phyloP scores from a whole-genome alignment of 2,113 vertebrate species.

The Eleginops maclovinus region DNA sequence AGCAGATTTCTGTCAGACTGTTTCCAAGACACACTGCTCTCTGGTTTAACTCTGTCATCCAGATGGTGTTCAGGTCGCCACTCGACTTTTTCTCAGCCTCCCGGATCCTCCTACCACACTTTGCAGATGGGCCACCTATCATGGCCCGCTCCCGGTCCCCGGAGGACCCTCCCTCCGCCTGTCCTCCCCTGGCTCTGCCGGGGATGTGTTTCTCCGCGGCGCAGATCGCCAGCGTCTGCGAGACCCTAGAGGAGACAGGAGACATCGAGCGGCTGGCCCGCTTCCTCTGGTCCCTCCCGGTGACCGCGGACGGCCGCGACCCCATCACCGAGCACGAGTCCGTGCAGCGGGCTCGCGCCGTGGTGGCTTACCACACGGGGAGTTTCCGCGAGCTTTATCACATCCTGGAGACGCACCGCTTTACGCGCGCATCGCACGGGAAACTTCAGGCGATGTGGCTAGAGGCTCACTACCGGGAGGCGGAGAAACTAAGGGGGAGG shows the following conservation, averaged over 20 bases:
- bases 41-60: slow-evolving; percentile 69
- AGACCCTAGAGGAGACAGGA: slow-evolving; percentile 98
- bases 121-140: slow-evolving; percentile 88
- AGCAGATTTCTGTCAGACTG: slow-evolving; percentile 79
- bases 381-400: slow-evolving; percentile 97
- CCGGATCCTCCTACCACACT: slow-evolving; percentile 94
- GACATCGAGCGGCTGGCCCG: slow-evolving; percentile 98
- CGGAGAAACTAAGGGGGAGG: slow-evolving; percentile 95
- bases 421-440: slow-evolving; percentile 97
- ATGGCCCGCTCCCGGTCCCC: slow-evolving; percentile 86
- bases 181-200: slow-evolving; percentile 63
- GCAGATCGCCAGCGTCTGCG: slow-evolving; percentile 98
- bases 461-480: slow-evolving; percentile 98
- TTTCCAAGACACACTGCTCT: background rate
- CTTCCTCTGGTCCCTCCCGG: slow-evolving; percentile 98
- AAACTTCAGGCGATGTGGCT: slow-evolving; percentile 99
- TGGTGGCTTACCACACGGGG: slow-evolving; percentile 97
- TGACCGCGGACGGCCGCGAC: slow-evolving; percentile 93
- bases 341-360: slow-evolving; percentile 96
- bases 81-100: slow-evolving; percentile 93
- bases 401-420: slow-evolving; percentile 98
- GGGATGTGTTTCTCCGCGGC: slow-evolving; percentile 95
- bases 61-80: slow-evolving; percentile 97
- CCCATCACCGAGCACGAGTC: slow-evolving; percentile 98
- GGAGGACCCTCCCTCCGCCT: slow-evolving; percentile 85